phyloP scores from a whole-genome alignment of 2,113 vertebrate species.

The Clupea harengus region DNA sequence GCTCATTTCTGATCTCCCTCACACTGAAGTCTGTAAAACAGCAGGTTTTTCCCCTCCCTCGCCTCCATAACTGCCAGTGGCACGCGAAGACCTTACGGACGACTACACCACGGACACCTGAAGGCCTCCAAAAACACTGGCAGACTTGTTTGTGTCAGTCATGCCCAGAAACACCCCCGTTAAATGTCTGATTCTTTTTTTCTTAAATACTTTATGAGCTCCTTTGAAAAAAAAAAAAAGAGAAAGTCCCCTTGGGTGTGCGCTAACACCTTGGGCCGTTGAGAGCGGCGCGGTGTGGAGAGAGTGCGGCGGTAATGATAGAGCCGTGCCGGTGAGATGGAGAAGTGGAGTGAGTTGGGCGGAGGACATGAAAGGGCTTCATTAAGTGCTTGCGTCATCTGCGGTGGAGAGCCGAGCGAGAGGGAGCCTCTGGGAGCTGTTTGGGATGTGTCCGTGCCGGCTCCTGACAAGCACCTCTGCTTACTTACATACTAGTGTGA shows the following conservation, averaged over 20 bases:
- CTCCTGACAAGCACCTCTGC: background rate
- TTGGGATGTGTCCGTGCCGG: background rate
- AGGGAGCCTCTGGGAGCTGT: background rate
- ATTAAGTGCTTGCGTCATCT: slow-evolving; percentile 70
- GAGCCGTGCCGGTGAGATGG: slow-evolving; percentile 54
- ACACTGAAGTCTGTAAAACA: background rate
- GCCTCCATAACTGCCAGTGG: background rate
- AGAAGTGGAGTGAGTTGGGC: slow-evolving; percentile 48
- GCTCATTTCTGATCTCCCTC: background rate
- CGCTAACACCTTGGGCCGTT: slow-evolving; percentile 49
- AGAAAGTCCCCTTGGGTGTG: slow-evolving; percentile 35
- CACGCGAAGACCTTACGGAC: background rate
- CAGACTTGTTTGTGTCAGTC: slow-evolving; percentile 55
- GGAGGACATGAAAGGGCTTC: slow-evolving; percentile 65
- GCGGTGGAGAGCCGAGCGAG: slow-evolving; percentile 58
- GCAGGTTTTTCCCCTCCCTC: too few species aligned
- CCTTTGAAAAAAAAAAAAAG: slow-evolving; percentile 26
- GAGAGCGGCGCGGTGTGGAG: background rate
- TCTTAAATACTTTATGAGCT: slow-evolving; percentile 46
- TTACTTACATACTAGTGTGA: background rate
- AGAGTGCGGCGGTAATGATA: slow-evolving; percentile 47
- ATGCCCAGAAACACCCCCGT: slow-evolving; percentile 49
- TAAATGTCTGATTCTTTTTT: slow-evolving; percentile 7
- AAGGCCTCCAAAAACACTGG: slow-evolving; percentile 46
- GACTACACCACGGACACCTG: slow-evolving; percentile 42